Evolutionary conservation across 1,140 invertebrate genomes (phyloP).

Genomic region (Drosophila ficusphila): DNA sequence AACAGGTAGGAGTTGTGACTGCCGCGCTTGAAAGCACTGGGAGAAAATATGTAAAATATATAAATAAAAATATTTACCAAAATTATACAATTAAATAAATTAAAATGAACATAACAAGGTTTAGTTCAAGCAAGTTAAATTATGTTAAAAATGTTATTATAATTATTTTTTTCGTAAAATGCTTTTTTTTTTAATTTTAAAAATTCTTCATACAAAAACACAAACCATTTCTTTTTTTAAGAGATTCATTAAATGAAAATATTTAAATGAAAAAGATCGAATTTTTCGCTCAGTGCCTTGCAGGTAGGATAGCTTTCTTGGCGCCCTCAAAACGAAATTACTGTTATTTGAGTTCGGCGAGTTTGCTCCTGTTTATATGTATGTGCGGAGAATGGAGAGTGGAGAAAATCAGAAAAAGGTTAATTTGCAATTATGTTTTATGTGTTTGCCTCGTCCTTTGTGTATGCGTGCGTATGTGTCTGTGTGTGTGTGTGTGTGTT

Average conservation of each 20-base stretch:
- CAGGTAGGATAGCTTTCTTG: neutral
- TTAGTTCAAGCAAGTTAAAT: too few species aligned
- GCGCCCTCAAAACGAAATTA: slow-evolving; percentile 25
- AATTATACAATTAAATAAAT: neutral
- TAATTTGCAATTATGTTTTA: slow-evolving; percentile 60
- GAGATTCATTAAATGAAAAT: neutral
- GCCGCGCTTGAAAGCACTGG: neutral
- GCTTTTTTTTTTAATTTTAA: too few species aligned
- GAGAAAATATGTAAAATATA: neutral
- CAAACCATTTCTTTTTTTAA: neutral
- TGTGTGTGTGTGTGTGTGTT: too few species aligned
- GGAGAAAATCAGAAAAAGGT: slow-evolving; percentile 57
- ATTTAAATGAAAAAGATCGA: neutral
- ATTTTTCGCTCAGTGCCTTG: slow-evolving; percentile 5
- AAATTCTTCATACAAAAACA: too few species aligned
- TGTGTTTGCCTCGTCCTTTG: slow-evolving; percentile 17
- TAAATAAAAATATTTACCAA: neutral
- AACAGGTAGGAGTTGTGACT: slow-evolving; percentile 32
- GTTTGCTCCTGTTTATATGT: slow-evolving; percentile 22
- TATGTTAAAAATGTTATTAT: too few species aligned
- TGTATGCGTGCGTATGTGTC: neutral
- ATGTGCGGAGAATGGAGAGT: slow-evolving; percentile 2
- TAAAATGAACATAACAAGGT: neutral
- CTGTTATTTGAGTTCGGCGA: slow-evolving; percentile 23
- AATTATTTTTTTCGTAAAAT: too few species aligned